Evolutionary conservation across 92 coral and sea anemone genomes (phyloP), one percentile per base, ranked within the genome.

Genomic region (Epizoanthus fatuus): DNA sequence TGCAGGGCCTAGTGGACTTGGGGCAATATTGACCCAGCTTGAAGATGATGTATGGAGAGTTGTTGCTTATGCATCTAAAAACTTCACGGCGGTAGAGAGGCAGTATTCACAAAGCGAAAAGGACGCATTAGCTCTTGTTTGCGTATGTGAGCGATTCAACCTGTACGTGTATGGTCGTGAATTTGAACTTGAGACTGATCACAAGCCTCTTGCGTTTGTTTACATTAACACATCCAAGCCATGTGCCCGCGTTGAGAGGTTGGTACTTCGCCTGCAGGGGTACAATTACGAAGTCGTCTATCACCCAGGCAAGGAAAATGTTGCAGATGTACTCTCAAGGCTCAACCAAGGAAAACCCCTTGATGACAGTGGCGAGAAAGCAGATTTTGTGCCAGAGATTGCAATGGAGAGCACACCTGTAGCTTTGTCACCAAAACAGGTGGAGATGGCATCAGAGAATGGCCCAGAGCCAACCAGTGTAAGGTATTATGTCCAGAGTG

Each of bases 151-250:
- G 59, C 69, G 75, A 69, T 82, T 88, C 79, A 83, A 87, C 67
- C 39, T 87, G 52, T 70, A 87, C 58, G 91, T 87, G 32, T 80
- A 87, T 51, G 91, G 87, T 19, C 86, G 66, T 67, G 62, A 70
- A 72, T 90, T 90, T 40, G 81, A 86, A 57, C 77, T 90, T 13
- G 84, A 73, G 20, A 90, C 91, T 17, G 94, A 81, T 82, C 88
- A 86, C 38, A 86, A 91, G 64, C 89, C 91, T 25, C 65, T 79
- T 20, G 78, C 74, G 84, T 57, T 59, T 42, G 86, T 86, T 16
- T 75, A 44, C 45, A 64, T 62, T 49, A 4, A 8, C 6, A 59
- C 83, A 37, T 80, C 87, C n/a, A 86, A 90, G 68, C 72, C 81
- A 3, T 44, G 49, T 44, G 49, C 49, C 7, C 66, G 75, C 4